phyloP scores from a whole-genome alignment of 1,140 invertebrate species.

The Drosophila micromelanica region DNA sequence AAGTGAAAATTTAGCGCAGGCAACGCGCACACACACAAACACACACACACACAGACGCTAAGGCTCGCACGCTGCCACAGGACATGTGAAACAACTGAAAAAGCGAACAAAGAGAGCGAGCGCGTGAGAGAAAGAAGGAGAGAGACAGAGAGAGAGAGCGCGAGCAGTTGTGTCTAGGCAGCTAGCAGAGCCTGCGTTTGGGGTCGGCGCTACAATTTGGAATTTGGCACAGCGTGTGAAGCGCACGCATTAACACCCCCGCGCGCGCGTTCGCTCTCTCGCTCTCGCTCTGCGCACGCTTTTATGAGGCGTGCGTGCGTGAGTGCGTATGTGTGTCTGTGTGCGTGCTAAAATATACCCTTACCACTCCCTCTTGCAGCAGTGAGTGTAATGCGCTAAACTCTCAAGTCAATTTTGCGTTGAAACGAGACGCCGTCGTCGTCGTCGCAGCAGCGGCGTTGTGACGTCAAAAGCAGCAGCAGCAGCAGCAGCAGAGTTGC shows the following conservation, averaged over 20 bases:
- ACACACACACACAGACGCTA: conserved; percentile 9
- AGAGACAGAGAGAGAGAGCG: conserved; percentile 9
- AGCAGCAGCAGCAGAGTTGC: conserved; percentile 47
- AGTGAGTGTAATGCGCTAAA: conserved; percentile 58
- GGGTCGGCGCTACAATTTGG: conserved; percentile 42
- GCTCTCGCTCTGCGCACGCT: conserved; percentile 14
- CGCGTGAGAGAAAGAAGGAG: conserved; percentile 3
- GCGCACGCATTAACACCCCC: conserved; percentile 53
- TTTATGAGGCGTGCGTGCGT: neutral
- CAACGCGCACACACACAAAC: conserved; percentile 31
- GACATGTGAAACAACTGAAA: conserved; percentile 41
- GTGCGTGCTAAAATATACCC: conserved; percentile 25
- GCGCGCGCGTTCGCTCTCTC: conserved; percentile 11
- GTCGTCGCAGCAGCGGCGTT: conserved; percentile 45
- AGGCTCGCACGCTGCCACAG: conserved; percentile 29
- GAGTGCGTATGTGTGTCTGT: conserved; percentile 17
- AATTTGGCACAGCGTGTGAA: conserved; percentile 65
- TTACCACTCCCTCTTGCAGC: conserved; percentile 46
- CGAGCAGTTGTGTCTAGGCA: conserved; percentile 8
- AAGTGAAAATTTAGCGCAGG: conserved; percentile 77
- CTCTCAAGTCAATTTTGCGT: conserved; percentile 54
- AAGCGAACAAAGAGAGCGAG: conserved; percentile 32
- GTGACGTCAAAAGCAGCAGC: conserved; percentile 78
- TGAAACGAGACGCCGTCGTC: conserved; percentile 42
- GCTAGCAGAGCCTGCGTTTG: conserved; percentile 39